Evolutionary conservation across 2,113 vertebrate genomes (phyloP).

Genomic region (Lagopus muta): DNA sequence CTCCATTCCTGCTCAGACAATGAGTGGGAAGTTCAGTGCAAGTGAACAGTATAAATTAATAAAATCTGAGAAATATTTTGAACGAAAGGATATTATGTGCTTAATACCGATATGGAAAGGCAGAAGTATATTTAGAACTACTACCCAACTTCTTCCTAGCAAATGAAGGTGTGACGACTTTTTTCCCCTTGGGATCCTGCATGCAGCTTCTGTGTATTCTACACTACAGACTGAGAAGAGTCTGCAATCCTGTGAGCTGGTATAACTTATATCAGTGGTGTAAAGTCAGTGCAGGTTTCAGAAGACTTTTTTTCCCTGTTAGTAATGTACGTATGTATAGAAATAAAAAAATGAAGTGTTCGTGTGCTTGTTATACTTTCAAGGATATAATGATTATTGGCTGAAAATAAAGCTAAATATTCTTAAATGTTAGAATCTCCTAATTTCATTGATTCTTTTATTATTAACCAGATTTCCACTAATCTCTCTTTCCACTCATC

Average conservation of each 20-base stretch:
- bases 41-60: constrained; percentile 13
- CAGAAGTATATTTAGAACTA: not conserved
- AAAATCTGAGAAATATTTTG: constrained; percentile 22
- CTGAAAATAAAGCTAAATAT: constrained; percentile 37
- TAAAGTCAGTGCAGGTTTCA: constrained; percentile 19
- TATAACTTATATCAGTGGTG: not conserved
- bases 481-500: not conserved
- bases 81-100: not conserved
- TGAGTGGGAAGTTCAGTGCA: not conserved
- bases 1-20: not conserved
- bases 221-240: constrained; percentile 25
- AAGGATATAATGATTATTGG: not conserved
- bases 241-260: not conserved
- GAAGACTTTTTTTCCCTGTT: constrained; percentile 7
- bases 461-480: not conserved
- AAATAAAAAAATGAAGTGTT: not conserved
- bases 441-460: not conserved
- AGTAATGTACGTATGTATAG: not conserved
- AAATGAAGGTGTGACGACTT: not conserved
- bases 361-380: not conserved
- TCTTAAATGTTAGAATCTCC: not conserved
- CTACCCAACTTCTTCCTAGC: constrained; percentile 8
- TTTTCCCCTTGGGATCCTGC: not conserved
- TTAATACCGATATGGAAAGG: not conserved
- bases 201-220: constrained; percentile 30